Evolutionary conservation across 2,113 vertebrate species (phyloP), one percentile per base, ranked within the genome.

Genomic region (Desmodus rotundus): DNA sequence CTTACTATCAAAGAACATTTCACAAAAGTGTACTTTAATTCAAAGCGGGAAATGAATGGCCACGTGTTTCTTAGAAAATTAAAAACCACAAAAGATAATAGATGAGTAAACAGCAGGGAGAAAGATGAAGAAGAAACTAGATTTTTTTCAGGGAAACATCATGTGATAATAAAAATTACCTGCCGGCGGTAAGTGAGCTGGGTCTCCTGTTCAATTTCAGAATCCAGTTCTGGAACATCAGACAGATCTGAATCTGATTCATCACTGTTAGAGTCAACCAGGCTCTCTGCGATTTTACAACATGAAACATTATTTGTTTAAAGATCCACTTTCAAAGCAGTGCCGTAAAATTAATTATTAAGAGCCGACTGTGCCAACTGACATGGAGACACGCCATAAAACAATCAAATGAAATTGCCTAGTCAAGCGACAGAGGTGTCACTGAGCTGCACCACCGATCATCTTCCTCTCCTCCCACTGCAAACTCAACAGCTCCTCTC

Each of bases 201-300:
- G 0, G 99, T 99, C 98, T 99, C 99, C 96, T 99, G 99, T 67
- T 99, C 99, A 95, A 99, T 99, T 98, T 99, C 99, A 93, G 99
- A 99, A 98, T 99, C 99, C 98, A 99, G 99, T 98, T 99, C 99
- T 96, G 99, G 99, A 95, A 99, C 99, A 80, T 99, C 99, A 91
- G 99, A 99, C 80, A 99, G 99, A 98, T 99, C 99, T 61, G 99
- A 99, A 98, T 99, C 99, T 1, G 99, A 99, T 95, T 99, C 99
- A 97, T 99, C 99, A 43, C 99, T 99, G 97, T 99, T 99, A 38
- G 99, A 99, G 97, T 99, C 99, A 81, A 98, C 98, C 97, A 99
- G 98, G 97, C 98, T 99, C 98, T 99, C 99, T 99, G 98, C 74
- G 96, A 98, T 82, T 85, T 84, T 82, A 82, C 86, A 94, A 97